These are phyloP conservation scores for Acronicta psi DNA, from an alignment of 2,888 invertebrate genomes.

Conservation along the genomic window DNA sequence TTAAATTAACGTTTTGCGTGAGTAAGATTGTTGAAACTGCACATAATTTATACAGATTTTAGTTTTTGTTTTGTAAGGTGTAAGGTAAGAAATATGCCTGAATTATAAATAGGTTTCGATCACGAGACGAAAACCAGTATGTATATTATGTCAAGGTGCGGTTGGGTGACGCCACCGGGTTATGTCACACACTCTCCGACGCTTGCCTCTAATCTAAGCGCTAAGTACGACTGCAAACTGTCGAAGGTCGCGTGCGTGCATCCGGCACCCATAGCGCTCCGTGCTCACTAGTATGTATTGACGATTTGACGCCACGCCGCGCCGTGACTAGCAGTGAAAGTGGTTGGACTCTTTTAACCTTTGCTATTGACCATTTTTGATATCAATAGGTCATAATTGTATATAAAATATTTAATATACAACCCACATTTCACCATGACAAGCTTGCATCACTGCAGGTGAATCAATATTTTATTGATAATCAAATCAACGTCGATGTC, in stretches of 20 bases:
- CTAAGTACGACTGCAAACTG: constrained; percentile 77
- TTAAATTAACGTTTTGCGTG: too few species aligned
- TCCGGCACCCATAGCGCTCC: constrained; percentile 65
- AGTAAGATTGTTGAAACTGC: too few species aligned
- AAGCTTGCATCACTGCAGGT: constrained; percentile 28
- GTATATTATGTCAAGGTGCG: constrained; percentile 82
- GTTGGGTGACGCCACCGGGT: constrained; percentile 78
- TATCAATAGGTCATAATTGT: constrained; percentile 55
- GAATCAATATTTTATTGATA: constrained; percentile 12
- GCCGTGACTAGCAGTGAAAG: constrained; percentile 67
- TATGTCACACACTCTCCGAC: constrained; percentile 82
- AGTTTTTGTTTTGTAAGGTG: not conserved
- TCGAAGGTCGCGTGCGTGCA: constrained; percentile 80
- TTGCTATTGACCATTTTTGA: constrained; percentile 63
- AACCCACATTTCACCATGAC: constrained; percentile 20
- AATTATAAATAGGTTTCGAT: constrained; percentile 33
- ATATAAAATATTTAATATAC: constrained; percentile 4
- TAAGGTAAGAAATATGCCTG: constrained; percentile 4
- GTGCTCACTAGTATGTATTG: constrained; percentile 28
- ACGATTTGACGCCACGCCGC: too few species aligned
- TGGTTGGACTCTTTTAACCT: constrained; percentile 58
- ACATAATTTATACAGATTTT: too few species aligned
- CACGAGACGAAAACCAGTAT: constrained; percentile 42
- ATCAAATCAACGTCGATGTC: constrained; percentile 22
- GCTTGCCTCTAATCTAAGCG: constrained; percentile 74